Conservation (phyloP, 2,797 vertebrate genomes). For the Glossophaga mutica region DNA sequence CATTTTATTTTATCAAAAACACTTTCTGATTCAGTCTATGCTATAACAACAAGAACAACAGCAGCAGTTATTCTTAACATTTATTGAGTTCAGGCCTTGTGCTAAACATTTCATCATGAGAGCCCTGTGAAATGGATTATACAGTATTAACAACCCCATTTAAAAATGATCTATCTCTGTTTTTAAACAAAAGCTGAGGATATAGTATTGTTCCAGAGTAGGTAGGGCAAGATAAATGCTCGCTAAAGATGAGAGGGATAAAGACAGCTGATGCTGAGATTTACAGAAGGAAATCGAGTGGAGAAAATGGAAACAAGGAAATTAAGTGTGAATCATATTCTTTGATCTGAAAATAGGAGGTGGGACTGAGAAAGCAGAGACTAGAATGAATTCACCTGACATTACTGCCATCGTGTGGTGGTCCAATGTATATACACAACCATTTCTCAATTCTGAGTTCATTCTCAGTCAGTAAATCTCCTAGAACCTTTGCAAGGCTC, state of each 20-base stretch:
- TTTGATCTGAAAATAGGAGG: not conserved
- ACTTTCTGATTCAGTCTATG: not conserved
- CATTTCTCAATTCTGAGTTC: not conserved
- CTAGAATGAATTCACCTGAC: conserved; percentile 24
- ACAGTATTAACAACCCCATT: not conserved
- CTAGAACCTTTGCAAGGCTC: not conserved
- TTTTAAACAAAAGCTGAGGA: conserved; percentile 43
- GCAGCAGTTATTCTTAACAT: not conserved
- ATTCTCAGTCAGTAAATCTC: not conserved
- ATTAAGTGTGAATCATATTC: not conserved
- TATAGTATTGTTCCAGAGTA: not conserved
- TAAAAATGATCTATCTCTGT: not conserved
- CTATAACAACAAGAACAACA: not conserved
- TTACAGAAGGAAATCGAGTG: not conserved
- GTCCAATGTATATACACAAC: not conserved
- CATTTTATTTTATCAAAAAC: not conserved
- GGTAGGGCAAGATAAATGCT: not conserved
- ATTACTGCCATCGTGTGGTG: conserved; percentile 68
- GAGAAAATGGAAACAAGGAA: conserved; percentile 25
- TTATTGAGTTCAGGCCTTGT: not conserved
- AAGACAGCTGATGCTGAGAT: not conserved
- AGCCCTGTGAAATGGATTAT: not conserved
- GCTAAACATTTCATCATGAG: not conserved
- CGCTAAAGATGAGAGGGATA: not conserved
- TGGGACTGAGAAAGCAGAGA: not conserved